Percentiles rank a stretch among this genome's conserved stretches.
phyloP scores from a whole-genome alignment of 2,888 invertebrate species.

The Nowickia ferox region DNA sequence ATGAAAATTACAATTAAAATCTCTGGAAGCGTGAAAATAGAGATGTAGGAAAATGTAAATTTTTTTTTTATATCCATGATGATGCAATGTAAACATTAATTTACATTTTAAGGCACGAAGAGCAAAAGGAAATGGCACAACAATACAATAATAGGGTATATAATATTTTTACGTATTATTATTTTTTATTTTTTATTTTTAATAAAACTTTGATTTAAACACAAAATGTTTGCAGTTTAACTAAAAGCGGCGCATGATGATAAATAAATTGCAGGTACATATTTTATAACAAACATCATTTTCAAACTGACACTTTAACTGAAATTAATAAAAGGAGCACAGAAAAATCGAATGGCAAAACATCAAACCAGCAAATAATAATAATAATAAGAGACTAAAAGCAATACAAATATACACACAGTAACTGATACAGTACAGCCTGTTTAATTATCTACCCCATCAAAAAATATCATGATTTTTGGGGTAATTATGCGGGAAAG shows the following conservation, averaged over 20 bases:
- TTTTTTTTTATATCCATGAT: neutral
- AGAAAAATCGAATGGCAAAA: constrained; percentile 36
- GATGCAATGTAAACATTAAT: neutral
- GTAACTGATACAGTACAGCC: no score
- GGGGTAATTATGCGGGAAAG: no score
- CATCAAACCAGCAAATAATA: neutral
- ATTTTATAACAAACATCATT: constrained; percentile 59
- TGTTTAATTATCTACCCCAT: no score
- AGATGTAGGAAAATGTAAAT: neutral
- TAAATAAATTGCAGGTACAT: constrained; percentile 28
- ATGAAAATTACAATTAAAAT: neutral
- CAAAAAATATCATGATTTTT: no score
- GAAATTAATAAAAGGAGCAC: constrained; percentile 57
- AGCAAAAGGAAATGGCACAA: neutral
- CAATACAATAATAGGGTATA: constrained; percentile 2
- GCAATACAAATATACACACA: no score
- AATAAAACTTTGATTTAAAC: constrained; percentile 24
- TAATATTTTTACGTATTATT: no score
- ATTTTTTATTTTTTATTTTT: neutral
- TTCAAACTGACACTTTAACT: constrained; percentile 62
- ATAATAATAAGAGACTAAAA: no score
- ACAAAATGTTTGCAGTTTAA: constrained; percentile 9
- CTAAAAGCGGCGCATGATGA: constrained; percentile 51
- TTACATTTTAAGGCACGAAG: constrained; percentile 27
- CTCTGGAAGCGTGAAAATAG: neutral